Base-by-base conservation (phyloP, 2,888 invertebrate genomes). In the Tethea ocularis region DNA sequence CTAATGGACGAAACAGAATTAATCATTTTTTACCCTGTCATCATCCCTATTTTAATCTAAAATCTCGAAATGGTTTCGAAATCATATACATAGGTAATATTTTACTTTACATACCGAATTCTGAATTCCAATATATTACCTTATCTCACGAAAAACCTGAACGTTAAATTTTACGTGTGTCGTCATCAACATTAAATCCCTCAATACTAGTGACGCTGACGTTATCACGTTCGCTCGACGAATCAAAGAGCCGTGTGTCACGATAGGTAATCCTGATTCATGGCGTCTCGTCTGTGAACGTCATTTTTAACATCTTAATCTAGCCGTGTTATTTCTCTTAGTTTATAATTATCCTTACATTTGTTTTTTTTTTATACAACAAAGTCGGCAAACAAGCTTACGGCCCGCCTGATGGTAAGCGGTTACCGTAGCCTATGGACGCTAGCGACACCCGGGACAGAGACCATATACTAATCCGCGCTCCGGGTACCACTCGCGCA, bases 281-380 rank as follows among this genome's bases (percentile, higher is more conserved):
- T 80, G 61, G 70, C 72, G 65, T 68, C 72, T 74, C 78, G 77
- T 80, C 76, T 66, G 64, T 20, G 61, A 58, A 70, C 72, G 74
- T 78, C 78, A 83, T 83, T 83, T 81, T 83, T 83, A 81, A 80
- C 70, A 67, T 77, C 76, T 76, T 84, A 82, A 83, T 82, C 82
- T 75, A 62, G 63, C 63, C 36, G 60, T 38, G 59, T 70, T 78
- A 78, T 83, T 74, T 71, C 69, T 75, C 75, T 72, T 73, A 72
- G 74, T 82, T 82, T 76, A 67, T 74, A 67, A 78, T 80, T 75
- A 78, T 80, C 74, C 70, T 55, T 38, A 62, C 72, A 75, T 81
- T 79, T 74, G 72, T n/a, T n/a, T n/a, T n/a, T n/a, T n/a, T n/a
- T n/a, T n/a, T n/a, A n/a, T n/a, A n/a, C n/a, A n/a, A n/a, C n/a